Base-by-base conservation (phyloP, 2,888 invertebrate species). In the Campaea margaritaria region DNA sequence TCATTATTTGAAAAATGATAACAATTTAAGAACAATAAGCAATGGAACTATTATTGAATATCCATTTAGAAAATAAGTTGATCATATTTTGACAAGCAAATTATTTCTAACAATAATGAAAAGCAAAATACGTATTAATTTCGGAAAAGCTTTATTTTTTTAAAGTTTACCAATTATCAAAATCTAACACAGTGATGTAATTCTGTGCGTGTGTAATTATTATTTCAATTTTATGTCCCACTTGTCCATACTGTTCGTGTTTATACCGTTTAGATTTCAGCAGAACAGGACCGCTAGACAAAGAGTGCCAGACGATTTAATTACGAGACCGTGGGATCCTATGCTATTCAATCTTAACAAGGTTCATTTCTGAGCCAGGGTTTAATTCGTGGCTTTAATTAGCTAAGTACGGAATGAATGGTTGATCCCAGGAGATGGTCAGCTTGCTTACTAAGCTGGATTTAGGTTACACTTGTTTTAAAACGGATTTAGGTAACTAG, bases 381-480 rank as follows among this genome's bases (percentile, higher is more conserved):
- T 41, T 59, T 54, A 45, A 54, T 41, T 44, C 58, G 15, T 41
- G 28, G 41, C 36, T 48, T 63, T 65, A 63, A 67, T 65, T 65
- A 65, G 47, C 46, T 63, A 61, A 61, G 65, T 60, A 59, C 41
- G 46, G 34, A 53, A 57, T 61, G 55, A 56, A 51, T 41, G 44
- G 47, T 15, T 54, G 52, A 55, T 51, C 60, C 60, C 53, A 44
- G 28, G 58, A n/a, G 42, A 10, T 15, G 54, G 51, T 52, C 51
- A 55, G 47, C 36, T 45, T 41, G 38, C 16, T 57, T 50, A 50
- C 55, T 43, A 47, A 46, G 41, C 47, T 11, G 21, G 48, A 34
- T 27, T 53, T 45, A 28, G 9, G 39, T 13, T 39, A 48, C n/a
- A 21, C 38, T 38, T 11, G n/a, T 54, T 55, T 43, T 27, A 54